Evolutionary conservation across 2,888 invertebrate genomes (phyloP).

Genomic region (Halocaridina rubra): DNA sequence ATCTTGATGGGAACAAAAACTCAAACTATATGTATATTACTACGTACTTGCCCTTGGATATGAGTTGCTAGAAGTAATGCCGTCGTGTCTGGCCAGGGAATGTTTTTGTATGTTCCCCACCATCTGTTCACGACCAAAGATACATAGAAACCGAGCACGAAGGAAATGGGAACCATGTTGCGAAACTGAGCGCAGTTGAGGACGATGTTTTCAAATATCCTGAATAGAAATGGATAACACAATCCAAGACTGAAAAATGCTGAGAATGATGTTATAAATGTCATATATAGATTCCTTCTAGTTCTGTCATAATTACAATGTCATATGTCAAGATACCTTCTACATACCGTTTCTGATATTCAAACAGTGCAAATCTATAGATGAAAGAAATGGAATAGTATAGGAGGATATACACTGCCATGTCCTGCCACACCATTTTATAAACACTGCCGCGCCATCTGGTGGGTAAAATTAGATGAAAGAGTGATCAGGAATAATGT

Average conservation of each 20-base stretch:
- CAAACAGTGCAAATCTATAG: slow-evolving; percentile 15
- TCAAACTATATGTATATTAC: too few relatives aligned
- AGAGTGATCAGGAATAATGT: too few relatives aligned
- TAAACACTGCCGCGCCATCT: slow-evolving; percentile 29
- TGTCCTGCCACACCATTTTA: slow-evolving; percentile 27
- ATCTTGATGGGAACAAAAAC: too few relatives aligned
- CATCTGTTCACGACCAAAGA: slow-evolving; percentile 48
- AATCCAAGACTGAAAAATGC: neutral
- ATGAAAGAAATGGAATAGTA: slow-evolving; percentile 4
- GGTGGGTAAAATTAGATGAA: neutral
- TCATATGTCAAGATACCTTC: neutral
- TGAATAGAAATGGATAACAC: neutral
- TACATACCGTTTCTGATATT: neutral
- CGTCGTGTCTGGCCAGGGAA: slow-evolving; percentile 67
- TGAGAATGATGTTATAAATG: neutral
- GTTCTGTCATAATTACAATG: neutral
- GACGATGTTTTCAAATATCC: slow-evolving; percentile 82
- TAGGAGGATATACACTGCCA: neutral
- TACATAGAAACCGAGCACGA: slow-evolving; percentile 60
- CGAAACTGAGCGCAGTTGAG: slow-evolving; percentile 90
- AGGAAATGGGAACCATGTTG: slow-evolving; percentile 65
- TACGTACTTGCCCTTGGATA: slow-evolving; percentile 88
- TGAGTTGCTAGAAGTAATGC: slow-evolving; percentile 92
- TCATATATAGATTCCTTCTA: neutral
- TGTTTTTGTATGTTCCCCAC: slow-evolving; percentile 37